phyloP scores from a whole-genome alignment of 2,888 invertebrate species.

The Scaptomyza caliginosa region DNA sequence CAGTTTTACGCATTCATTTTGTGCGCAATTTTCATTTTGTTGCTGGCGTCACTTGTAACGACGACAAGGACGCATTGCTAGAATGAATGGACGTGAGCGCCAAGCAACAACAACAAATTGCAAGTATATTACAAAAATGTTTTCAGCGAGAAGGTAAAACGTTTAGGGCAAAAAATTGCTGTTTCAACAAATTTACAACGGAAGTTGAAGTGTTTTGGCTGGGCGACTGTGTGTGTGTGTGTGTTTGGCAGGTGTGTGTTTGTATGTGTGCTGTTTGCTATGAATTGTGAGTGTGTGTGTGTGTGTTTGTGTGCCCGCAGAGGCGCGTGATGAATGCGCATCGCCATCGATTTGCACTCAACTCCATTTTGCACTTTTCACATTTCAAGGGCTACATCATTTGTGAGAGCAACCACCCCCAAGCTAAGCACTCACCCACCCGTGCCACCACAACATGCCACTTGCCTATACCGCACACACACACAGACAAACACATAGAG shows the following conservation, averaged over 20 bases:
- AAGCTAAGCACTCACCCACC: background rate
- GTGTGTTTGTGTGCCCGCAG: constrained; percentile 29
- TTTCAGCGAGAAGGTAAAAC: constrained; percentile 53
- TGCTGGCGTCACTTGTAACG: constrained; percentile 42
- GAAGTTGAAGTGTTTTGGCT: constrained; percentile 68
- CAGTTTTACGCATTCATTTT: constrained; percentile 69
- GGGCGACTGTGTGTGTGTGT: constrained; percentile 4
- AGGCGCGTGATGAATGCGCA: constrained; percentile 73
- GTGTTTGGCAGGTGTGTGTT: constrained; percentile 27
- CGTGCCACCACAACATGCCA: constrained; percentile 14
- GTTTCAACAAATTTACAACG: constrained; percentile 80
- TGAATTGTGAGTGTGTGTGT: constrained; percentile 32
- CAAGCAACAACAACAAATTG: constrained; percentile 52
- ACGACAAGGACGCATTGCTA: constrained; percentile 40
- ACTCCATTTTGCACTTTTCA: constrained; percentile 76
- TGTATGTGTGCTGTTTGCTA: background rate
- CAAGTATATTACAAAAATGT: constrained; percentile 74
- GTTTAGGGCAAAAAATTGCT: constrained; percentile 66
- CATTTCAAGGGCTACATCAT: constrained; percentile 70
- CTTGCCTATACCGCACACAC: constrained; percentile 8
- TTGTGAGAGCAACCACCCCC: constrained; percentile 38
- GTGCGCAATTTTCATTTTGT: constrained; percentile 53
- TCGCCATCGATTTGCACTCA: constrained; percentile 76
- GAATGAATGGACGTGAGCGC: constrained; percentile 67
- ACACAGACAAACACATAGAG: background rate